Conservation (phyloP, 2,888 invertebrate species). For the Alloscopus bannaensis region DNA sequence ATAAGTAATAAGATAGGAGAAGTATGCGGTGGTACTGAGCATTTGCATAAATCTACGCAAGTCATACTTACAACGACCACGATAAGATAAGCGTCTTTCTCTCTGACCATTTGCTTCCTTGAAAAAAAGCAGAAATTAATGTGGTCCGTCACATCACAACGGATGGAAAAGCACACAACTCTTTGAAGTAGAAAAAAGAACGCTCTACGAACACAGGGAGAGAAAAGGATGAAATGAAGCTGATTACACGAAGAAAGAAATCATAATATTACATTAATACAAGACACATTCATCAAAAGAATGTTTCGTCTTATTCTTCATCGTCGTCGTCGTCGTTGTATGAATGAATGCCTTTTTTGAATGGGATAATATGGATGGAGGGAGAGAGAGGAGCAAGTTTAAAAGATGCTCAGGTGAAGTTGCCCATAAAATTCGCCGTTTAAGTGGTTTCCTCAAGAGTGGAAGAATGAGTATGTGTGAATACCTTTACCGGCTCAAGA, state of each 20-base stretch:
- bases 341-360: slow-evolving; percentile 22
- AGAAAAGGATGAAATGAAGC: slow-evolving; percentile 20
- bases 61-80: too few species aligned
- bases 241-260: slow-evolving; percentile 31
- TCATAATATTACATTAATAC: slow-evolving; percentile 40
- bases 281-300: slow-evolving; percentile 35
- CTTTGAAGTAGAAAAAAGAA: neutral
- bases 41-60: slow-evolving; percentile 6
- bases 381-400: neutral
- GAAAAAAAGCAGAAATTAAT: neutral
- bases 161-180: neutral
- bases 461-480: slow-evolving; percentile 10
- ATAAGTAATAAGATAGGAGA: too few species aligned
- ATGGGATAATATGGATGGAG: neutral
- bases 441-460: slow-evolving; percentile 3
- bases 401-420: too few species aligned
- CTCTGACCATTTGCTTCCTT: slow-evolving; percentile 4
- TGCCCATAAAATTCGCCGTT: too few species aligned
- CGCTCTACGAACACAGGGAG: neutral
- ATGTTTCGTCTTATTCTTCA: too few species aligned
- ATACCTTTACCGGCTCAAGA: neutral
- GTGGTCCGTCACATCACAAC: neutral
- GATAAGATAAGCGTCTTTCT: neutral
- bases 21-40: too few species aligned
- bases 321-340: too few species aligned